Conservation (phyloP, 2,113 vertebrate genomes). For the Fulmarus glacialis region DNA sequence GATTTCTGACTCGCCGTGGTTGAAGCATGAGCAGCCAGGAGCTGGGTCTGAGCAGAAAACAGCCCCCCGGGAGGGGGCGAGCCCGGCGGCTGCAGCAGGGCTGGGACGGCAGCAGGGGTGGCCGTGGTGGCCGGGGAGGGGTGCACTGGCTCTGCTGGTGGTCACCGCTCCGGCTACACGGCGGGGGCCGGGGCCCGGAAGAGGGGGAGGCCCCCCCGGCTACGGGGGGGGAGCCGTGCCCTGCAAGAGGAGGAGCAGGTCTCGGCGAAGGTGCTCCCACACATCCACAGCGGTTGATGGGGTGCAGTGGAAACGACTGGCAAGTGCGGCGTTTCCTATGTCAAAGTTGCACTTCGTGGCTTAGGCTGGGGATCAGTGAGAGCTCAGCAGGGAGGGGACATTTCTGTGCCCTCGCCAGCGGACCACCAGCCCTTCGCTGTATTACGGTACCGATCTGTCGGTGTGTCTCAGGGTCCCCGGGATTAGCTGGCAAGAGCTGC, state of each 20-base stretch:
- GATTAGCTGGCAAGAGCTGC: background rate
- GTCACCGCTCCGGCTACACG: fast-evolving
- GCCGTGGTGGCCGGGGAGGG: fast-evolving
- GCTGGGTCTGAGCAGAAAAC: background rate
- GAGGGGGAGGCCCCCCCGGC: too few relatives aligned
- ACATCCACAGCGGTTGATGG: background rate
- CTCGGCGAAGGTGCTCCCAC: background rate
- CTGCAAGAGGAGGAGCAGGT: background rate
- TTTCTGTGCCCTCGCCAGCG: background rate
- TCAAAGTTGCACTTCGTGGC: background rate
- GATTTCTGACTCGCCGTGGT: fast-evolving
- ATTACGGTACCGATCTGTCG: fast-evolving
- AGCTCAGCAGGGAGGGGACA: background rate
- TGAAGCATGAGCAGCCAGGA: background rate
- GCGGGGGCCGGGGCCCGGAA: background rate
- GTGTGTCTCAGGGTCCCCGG: background rate
- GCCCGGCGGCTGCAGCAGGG: background rate
- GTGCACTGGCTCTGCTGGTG: background rate
- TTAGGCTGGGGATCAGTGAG: background rate
- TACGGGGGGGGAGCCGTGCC: background rate
- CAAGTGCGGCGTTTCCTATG: fast-evolving
- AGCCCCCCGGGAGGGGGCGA: fast-evolving
- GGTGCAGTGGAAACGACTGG: background rate
- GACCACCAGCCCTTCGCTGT: fast-evolving
- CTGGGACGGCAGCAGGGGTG: background rate